Evolutionary conservation across 2,113 vertebrate genomes (phyloP).

Genomic region (Malurus elegans): DNA sequence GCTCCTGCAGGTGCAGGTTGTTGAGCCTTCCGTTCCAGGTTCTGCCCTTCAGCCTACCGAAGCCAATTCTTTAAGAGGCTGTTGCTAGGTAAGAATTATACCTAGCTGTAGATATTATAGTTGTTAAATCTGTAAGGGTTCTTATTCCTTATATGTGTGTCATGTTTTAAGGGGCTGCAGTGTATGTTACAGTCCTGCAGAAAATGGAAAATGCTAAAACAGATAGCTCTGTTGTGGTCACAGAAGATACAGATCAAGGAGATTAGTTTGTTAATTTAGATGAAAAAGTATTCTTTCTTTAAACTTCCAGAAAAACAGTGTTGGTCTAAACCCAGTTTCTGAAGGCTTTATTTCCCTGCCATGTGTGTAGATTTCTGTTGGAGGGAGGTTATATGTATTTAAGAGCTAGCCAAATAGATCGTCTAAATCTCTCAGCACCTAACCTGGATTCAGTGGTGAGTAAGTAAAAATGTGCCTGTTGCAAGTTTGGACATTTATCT

Average conservation of each 20-base stretch:
- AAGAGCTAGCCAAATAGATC: background rate
- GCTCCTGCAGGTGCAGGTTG: no score
- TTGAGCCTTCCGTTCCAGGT: background rate
- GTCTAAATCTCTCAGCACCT: background rate
- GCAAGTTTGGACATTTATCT: background rate
- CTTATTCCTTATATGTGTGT: accelerated
- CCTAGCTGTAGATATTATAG: no score
- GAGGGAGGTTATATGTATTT: background rate
- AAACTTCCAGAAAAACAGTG: background rate
- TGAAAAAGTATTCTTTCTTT: background rate
- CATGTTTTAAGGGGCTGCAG: background rate
- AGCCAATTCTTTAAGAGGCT: background rate
- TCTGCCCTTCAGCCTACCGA: accelerated
- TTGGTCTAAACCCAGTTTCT: background rate
- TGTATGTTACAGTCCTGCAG: background rate
- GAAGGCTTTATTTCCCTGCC: background rate
- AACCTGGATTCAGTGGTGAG: accelerated
- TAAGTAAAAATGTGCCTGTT: background rate
- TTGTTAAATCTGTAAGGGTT: no score
- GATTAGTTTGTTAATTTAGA: background rate
- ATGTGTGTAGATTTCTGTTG: background rate
- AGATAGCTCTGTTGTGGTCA: accelerated
- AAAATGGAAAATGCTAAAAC: background rate
- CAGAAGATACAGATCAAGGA: background rate
- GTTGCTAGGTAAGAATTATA: no score